These are phyloP conservation scores for Coracopsis vasa DNA, from an alignment of 2,113 vertebrate species.

Conservation along the genomic window DNA sequence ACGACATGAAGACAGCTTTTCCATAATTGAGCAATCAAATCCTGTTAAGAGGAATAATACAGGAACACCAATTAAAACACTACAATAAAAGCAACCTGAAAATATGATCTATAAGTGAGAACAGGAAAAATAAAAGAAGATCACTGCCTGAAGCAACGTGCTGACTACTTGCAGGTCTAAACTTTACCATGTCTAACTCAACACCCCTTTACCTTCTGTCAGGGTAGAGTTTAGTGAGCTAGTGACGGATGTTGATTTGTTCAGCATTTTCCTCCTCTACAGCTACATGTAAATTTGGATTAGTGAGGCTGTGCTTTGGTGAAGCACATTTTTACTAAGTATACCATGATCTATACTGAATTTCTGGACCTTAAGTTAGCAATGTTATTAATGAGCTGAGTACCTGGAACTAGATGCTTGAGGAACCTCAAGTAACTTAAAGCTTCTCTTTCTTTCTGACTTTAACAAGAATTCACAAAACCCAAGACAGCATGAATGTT, in stretches of 20 bases:
- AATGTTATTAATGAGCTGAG: neutral
- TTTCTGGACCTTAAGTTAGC: neutral
- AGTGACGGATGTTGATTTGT: neutral
- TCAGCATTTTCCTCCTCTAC: neutral
- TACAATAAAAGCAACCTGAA: constrained; percentile 60
- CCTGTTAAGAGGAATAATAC: constrained; percentile 60
- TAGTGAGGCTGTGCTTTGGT: neutral
- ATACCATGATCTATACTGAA: neutral
- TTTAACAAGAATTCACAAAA: neutral
- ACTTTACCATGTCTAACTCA: neutral
- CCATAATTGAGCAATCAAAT: constrained; percentile 58
- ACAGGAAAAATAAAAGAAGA: constrained; percentile 29
- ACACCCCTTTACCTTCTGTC: neutral
- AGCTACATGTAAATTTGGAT: neutral
- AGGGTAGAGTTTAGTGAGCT: neutral
- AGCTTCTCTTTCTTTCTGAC: neutral
- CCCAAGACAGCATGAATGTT: neutral
- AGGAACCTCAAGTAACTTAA: neutral
- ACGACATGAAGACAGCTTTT: constrained; percentile 12
- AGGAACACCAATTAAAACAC: constrained; percentile 65
- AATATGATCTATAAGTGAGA: constrained; percentile 56
- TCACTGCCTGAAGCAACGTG: neutral
- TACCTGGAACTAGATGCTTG: neutral
- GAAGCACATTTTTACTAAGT: neutral
- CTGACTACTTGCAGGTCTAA: neutral